Evolutionary conservation across 2,113 vertebrate species (phyloP).

Genomic region (Myrmecophaga tridactyla): DNA sequence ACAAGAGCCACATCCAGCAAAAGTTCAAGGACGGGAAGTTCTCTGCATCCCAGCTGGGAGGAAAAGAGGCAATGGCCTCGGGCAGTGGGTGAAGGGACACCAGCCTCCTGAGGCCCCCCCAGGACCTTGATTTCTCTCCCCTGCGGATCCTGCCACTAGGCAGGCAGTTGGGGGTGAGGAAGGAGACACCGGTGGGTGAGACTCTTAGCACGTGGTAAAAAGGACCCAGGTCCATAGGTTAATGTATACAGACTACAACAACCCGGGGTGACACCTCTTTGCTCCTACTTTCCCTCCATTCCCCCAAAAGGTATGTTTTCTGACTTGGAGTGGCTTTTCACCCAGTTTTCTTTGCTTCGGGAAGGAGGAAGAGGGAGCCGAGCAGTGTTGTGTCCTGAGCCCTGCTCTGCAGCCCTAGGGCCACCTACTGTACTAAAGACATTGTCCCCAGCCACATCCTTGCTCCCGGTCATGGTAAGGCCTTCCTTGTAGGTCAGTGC

Average conservation of each 20-base stretch:
- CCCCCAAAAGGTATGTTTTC: not conserved
- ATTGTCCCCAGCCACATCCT: not conserved
- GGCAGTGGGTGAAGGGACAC: not conserved
- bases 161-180: not conserved
- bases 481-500: not conserved
- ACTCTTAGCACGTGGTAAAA: not conserved
- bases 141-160: not conserved
- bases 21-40: constrained; percentile 47
- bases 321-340: not conserved
- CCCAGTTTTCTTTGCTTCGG: not conserved
- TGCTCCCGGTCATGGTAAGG: too few species aligned
- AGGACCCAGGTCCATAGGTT: not conserved
- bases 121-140: not conserved
- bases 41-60: not conserved
- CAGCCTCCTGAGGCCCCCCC: not conserved
- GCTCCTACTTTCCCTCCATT: not conserved
- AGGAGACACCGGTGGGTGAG: not conserved
- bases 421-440: not conserved
- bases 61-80: not conserved
- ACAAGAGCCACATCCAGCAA: not conserved
- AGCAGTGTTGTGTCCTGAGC: not conserved
- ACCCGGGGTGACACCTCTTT: not conserved
- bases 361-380: not conserved
- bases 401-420: not conserved
- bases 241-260: not conserved